Conservation (phyloP, 2,797 vertebrate species). For the Leuciscus waleckii region DNA sequence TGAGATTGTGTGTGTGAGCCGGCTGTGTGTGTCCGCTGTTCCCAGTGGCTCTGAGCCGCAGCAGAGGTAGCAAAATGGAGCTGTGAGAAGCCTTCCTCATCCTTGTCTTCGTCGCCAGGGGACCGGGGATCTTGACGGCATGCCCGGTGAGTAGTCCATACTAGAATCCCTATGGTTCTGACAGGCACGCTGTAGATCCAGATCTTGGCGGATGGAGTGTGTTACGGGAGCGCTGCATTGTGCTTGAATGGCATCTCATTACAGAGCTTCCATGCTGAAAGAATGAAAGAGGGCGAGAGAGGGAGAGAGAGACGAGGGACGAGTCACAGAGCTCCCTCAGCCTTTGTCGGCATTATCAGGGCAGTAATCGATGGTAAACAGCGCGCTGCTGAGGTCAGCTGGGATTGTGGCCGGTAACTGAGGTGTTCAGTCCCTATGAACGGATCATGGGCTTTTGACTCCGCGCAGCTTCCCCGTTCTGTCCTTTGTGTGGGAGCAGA, state of each 20-base stretch:
- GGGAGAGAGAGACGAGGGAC: constrained; percentile 16
- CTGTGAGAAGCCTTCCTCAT: constrained; percentile 43
- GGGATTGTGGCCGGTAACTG: constrained; percentile 17
- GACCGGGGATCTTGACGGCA: constrained; percentile 63
- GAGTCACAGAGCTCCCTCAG: constrained; percentile 1
- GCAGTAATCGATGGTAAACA: constrained; percentile 33
- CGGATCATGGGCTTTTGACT: constrained; percentile 40
- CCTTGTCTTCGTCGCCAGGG: constrained; percentile 39
- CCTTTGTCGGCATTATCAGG: constrained; percentile 31
- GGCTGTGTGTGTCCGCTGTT: constrained; percentile 51
- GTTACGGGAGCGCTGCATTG: constrained; percentile 10
- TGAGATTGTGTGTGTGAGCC: constrained; percentile 32
- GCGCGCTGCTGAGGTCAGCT: constrained; percentile 1
- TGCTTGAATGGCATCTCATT: constrained; percentile 52
- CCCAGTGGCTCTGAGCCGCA: constrained; percentile 57
- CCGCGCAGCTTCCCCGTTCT: not conserved
- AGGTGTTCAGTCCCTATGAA: constrained; percentile 9
- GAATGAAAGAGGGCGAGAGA: not conserved
- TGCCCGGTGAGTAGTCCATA: constrained; percentile 73
- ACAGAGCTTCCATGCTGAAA: constrained; percentile 15
- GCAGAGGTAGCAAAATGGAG: constrained; percentile 51
- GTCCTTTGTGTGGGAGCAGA: constrained; percentile 69
- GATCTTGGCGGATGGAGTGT: constrained; percentile 9
- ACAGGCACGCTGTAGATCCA: constrained; percentile 4
- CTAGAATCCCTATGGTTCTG: constrained; percentile 19